Conservation (phyloP, 2,888 invertebrate genomes). For the Eristalis intricaria region DNA sequence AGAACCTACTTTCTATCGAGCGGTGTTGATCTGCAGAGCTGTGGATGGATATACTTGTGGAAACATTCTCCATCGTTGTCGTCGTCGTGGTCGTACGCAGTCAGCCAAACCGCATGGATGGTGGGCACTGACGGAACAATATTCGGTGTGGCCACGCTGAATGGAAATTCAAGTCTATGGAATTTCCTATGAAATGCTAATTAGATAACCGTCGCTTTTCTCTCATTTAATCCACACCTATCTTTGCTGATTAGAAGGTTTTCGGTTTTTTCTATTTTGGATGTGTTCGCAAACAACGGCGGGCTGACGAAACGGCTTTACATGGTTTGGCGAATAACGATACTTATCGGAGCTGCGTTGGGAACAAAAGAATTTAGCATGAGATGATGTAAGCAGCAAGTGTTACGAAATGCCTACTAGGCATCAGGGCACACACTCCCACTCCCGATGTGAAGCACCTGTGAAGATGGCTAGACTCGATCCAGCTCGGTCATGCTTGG, state of each 20-base stretch:
- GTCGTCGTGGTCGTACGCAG: neutral
- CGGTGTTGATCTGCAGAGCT: slow-evolving; percentile 10
- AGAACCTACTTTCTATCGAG: slow-evolving; percentile 60
- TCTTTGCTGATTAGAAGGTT: neutral
- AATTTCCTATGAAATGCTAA: slow-evolving; percentile 60
- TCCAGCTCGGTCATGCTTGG: neutral
- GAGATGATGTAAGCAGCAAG: neutral
- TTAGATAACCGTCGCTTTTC: slow-evolving; percentile 30
- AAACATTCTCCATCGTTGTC: slow-evolving; percentile 10
- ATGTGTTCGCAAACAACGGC: neutral
- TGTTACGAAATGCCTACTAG: slow-evolving; percentile 22
- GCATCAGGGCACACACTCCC: neutral
- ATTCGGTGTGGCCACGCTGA: slow-evolving; percentile 11
- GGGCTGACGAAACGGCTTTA: slow-evolving; percentile 38
- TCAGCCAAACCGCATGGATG: neutral
- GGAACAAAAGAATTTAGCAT: slow-evolving; percentile 17
- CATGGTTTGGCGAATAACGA: slow-evolving; percentile 16
- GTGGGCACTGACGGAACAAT: neutral
- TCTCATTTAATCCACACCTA: slow-evolving; percentile 3
- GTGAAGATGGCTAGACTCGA: neutral
- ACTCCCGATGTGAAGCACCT: too few species aligned
- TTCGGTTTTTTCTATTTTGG: neutral
- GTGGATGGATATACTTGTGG: slow-evolving; percentile 20
- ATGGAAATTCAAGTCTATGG: slow-evolving; percentile 52
- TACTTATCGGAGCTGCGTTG: neutral